Base-by-base conservation (phyloP, 2,888 invertebrate genomes). In the Synanthedon andrenaeformis region DNA sequence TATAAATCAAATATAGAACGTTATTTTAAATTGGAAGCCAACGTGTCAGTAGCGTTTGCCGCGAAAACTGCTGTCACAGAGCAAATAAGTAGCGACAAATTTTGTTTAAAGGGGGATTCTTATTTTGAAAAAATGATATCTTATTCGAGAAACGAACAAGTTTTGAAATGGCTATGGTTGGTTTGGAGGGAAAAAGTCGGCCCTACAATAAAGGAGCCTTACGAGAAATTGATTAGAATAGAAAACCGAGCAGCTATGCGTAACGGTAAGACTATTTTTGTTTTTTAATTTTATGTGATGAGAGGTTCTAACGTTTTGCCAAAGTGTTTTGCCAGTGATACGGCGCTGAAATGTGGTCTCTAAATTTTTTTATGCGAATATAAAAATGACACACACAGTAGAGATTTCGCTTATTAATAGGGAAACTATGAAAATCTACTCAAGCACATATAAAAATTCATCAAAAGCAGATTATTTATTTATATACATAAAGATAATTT, bases 111-210 rank as follows among this genome's bases (percentile, higher is more conserved):
- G 56, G 91, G 91, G 0, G 92, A 93, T 68, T 87, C 88, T 0
- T 91, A 92, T 63, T 76, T 93, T 61, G 90, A 91, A 52, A 78
- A 78, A 12, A 63, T 92, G 49, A 91, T 92, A 89, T 74, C 79
- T 13, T 72, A 76, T 53, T 79, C 85, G 1, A 82, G 67, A 51
- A 79, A 83, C 28, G 82, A 87, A 59, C 66, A 76, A 3, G 82
- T 90, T 51, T 74, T 92, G 53, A 76, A 78, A 57, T 90, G 90
- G 89, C 78, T 90, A 0, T 94, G 94, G 94, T 68, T 82, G 13
- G 78, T 80, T 4, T 94, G 94, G 93, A 83, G 93, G 58, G 82
- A 91, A 58, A 88, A 81, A 12, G 89, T 92, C 6, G 91, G 92
- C 1, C 82, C 82, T 0, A 71, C 78, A 3, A 89, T 92, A 72